Evolutionary conservation across 2,888 invertebrate species (phyloP), one percentile per base, ranked within the genome.

Genomic region (Spilosoma lubricipeda): DNA sequence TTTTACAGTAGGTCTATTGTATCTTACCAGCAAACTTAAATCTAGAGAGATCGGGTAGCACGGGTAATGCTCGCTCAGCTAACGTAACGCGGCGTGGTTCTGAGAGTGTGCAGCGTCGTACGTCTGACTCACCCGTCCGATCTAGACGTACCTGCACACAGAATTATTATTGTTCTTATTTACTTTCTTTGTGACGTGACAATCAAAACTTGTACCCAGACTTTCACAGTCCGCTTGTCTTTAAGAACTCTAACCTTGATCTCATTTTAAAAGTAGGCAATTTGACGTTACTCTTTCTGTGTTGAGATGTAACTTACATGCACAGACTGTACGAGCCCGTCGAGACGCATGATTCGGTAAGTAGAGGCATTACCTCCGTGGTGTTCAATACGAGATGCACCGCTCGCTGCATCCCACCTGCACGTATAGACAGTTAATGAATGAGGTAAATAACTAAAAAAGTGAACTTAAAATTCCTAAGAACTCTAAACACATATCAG

Each of bases 351-450:
- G 66, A 83, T 84, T 70, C 92, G 91, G 85, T 90, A 91, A 4
- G 89, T 85, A 72, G 89, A 82, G n/a, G 92, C 87, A 65, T 90
- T 80, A n/a, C 92, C 93, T 36, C 87, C 92, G 84, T 93, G 90
- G 75, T 91, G 86, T 78, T 93, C 92, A 0, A 92, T 84, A 20
- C 92, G 90, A 3, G 93, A 84, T 18, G 90, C 87, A 30, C 93
- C 93, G 72, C 85, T 92, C n/a, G 73, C 77, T 13, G 91, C 88
- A 79, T 94, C 92, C 89, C 90, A 94, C 91, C 94, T 94, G 87
- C 8, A 63, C 18, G 15, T 30, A 15, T 30, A 59, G 1, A 59
- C 27, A 15, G 4, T 59, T 27, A 27, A 15, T 27, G 15, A 13
- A 56, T 11, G n/a, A n/a, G 11, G n/a, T n/a, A n/a, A 56, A 56